Evolutionary conservation across 2,797 vertebrate genomes (phyloP).

Genomic region (Gallinago solitaria): DNA sequence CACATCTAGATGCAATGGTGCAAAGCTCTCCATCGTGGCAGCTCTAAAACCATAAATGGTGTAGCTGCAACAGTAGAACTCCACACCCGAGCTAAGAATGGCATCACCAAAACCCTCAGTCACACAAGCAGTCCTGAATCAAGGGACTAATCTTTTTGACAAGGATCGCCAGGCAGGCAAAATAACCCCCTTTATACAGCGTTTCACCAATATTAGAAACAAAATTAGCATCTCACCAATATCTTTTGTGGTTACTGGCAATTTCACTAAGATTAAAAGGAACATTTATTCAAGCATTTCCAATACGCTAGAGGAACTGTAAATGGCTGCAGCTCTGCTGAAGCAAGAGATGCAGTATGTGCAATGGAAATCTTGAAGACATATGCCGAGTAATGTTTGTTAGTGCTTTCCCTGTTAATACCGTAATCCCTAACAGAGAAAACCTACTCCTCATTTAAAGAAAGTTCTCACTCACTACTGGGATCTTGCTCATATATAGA

Average conservation of each 20-base stretch:
- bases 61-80: not conserved
- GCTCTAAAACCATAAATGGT: not conserved
- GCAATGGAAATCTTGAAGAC: not conserved
- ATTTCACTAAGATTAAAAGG: not conserved
- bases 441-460: not conserved
- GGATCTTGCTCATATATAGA: not conserved
- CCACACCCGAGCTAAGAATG: rapidly evolving
- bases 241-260: not conserved
- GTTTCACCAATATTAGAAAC: not conserved
- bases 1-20: not conserved
- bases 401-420: not conserved
- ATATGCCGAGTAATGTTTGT: not conserved
- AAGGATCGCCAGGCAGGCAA: not conserved
- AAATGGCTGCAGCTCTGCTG: not conserved
- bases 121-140: not conserved
- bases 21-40: not conserved
- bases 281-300: not conserved
- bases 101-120: not conserved
- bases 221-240: not conserved
- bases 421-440: not conserved
- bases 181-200: not conserved
- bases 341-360: not conserved
- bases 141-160: not conserved
- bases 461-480: not conserved
- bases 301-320: not conserved